Conservation (phyloP, 37 sponge, comb jelly and placozoan species). For the Lycopodina hypogea region DNA sequence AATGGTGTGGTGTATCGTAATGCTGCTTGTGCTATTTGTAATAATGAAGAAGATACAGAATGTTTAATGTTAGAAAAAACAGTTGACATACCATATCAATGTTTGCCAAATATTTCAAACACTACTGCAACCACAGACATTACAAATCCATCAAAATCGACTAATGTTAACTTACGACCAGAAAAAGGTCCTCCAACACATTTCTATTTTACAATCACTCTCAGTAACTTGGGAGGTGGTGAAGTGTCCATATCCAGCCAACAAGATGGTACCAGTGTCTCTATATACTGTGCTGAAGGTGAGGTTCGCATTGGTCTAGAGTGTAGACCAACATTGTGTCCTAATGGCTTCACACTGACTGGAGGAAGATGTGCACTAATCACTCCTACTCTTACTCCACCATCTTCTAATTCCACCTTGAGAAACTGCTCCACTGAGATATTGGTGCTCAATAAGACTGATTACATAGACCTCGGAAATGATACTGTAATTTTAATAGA, state of each 20-base stretch:
- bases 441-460: conserved; percentile 12
- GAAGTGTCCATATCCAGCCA: background rate
- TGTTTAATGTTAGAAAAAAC: background rate
- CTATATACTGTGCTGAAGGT: background rate
- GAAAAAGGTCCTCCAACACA: background rate
- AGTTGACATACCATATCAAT: background rate
- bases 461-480: conserved; percentile 8
- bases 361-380: conserved; percentile 1
- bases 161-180: no score
- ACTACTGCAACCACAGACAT: no score
- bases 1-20: conserved; percentile 1
- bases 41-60: background rate
- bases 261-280: background rate
- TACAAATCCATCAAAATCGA: no score
- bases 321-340: conserved; percentile 4
- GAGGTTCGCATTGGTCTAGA: background rate
- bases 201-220: conserved; percentile 10
- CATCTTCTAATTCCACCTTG: background rate
- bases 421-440: conserved; percentile 6
- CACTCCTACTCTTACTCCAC: no score
- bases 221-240: conserved; percentile 1
- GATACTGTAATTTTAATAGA: background rate
- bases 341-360: background rate
- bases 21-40: conserved; percentile 17
- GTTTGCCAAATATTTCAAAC: background rate